Base-by-base conservation (phyloP, 2,888 invertebrate species). In the Strigamia crassipes region DNA sequence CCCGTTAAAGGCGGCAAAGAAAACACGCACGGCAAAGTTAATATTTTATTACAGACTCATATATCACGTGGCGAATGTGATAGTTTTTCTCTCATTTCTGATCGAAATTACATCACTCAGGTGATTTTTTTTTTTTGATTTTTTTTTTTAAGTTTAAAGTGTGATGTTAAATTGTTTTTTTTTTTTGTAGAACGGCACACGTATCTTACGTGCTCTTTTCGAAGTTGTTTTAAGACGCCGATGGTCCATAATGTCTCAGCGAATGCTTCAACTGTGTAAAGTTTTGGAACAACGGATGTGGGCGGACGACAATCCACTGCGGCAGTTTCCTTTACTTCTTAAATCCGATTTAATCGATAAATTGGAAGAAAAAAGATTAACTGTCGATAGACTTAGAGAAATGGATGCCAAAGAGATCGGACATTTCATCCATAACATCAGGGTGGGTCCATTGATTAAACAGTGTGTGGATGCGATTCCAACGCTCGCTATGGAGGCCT, bases 231-330 rank as follows among this genome's bases (percentile, higher is more conserved):
- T 98, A 8, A 91, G 95, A 38, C 94, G 94, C 86, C 96, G 51
- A 96, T 87, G 96, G 96, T 90, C 94, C 99, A 0, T 95, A 84
- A 92, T 98, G 90, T 93, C 99, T 0, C 93, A 92, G 0, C 90
- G 96, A 8, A 92, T 98, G 84, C 90, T 99, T 0, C 92, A 91
- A 85, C 91, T 99, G 86, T 93, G 96, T 42, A 96, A 97, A 89
- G 96, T 96, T 93, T 90, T 99, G 84, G 98, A 99, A 87, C 92
- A 93, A 4, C 94, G 95, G 86, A 91, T 94, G 84, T 99, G 99
- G 99, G 92, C 92, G 86, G 23, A 5, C 1, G 92, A 94, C 87
- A 93, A 93, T 83, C 95, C 96, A 0, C 90, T 99, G 87, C 89
- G 94, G 13, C 98, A 98, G 88, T 96, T 95, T n/a, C n/a, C n/a